Base-by-base conservation (phyloP, 2,113 vertebrate species). In the Hemicordylus capensis region DNA sequence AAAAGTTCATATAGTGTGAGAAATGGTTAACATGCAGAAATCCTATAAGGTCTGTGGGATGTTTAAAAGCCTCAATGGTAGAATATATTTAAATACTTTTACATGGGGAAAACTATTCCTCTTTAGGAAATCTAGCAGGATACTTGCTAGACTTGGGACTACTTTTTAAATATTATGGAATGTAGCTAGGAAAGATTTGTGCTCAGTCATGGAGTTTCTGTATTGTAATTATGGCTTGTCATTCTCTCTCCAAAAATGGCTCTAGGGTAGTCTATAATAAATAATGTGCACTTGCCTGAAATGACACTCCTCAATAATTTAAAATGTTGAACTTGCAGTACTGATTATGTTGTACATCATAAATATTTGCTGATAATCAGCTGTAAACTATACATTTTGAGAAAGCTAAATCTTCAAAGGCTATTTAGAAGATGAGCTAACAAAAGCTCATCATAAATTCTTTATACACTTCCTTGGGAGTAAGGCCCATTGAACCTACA, bases 151-250 rank as follows among this genome's bases (percentile, higher is more conserved):
- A 84, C n/a, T 76, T 24, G 28, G 61, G 31, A 4, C 34, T 85
- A 37, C 28, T 37, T 48, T n/a, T 82, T 37, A 85, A 51, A 20
- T 39, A 61, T 42, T 70, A n/a, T 59, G 39, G 17, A 15, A 44
- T 54, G 80, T 76, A 31, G 37, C 44, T 72, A n/a, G 42, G 58
- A 24, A 78, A 42, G 54, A 85, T 83, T 72, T 83, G 48, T 63
- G 85, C 80, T 77, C 42, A 61, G 74, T 83, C 86, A 83, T 72
- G 44, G 42, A 39, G 37, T 70, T 70, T 72, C 74, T 39, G 4
- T 12, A 20, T 37, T 37, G 19, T 83, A 78, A 78, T 70, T 78
- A 77, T 61, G 42, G 64, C 74, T 83, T 87, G 64, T 56, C 42
- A 61, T 63, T 48, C 56, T 63, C 73, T 22, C 44, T 70, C 54